Evolutionary conservation across 2,888 invertebrate genomes (phyloP), one percentile per base, ranked within the genome.

Genomic region (Rhyacophila evoluta): DNA sequence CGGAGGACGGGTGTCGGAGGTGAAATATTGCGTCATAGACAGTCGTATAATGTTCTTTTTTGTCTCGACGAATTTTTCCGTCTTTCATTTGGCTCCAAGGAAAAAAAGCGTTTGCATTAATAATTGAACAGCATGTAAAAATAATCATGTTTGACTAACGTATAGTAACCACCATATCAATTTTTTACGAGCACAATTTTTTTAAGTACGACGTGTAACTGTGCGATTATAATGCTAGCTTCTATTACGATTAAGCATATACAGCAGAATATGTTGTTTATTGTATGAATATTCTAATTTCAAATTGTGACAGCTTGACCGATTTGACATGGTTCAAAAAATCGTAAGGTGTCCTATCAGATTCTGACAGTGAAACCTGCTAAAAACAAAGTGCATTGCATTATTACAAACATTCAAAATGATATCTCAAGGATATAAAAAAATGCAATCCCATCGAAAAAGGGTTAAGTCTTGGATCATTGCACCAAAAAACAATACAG

Each of bases 1-100:
- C 72, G 12, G 38, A 36, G 37, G 72, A 72, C 25, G 33, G 70
- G 70, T 15, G 33, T 15, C 25, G 72, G 38, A 28, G 33, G 6
- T n/a, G 72, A 27, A 37, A 4, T 36, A 15, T 74, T 74, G 55
- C 74, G 41, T 39, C 74, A 39, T 37, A 36, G 71, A 28, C 71
- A 19, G n/a, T 36, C 38, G 6, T 72, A 19, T n/a, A 25, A 15
- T 2, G 0, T 8, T 41, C 6, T 41, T 41, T 55, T 55, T 10
- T 19, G n/a, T n/a, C n/a, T n/a, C n/a, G n/a, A n/a, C 25, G 19
- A 19, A 1, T 8, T 55, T 55, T 8, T 55, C 55, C 39, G 39
- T 55, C 55, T 5, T 25, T n/a, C n/a, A n/a, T n/a, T n/a, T n/a
- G n/a, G n/a, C n/a, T n/a, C n/a, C n/a, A n/a, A n/a, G n/a, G n/a